Evolutionary conservation across 2,113 vertebrate genomes (phyloP), one percentile per base, ranked within the genome.

Genomic region (Capra hircus): DNA sequence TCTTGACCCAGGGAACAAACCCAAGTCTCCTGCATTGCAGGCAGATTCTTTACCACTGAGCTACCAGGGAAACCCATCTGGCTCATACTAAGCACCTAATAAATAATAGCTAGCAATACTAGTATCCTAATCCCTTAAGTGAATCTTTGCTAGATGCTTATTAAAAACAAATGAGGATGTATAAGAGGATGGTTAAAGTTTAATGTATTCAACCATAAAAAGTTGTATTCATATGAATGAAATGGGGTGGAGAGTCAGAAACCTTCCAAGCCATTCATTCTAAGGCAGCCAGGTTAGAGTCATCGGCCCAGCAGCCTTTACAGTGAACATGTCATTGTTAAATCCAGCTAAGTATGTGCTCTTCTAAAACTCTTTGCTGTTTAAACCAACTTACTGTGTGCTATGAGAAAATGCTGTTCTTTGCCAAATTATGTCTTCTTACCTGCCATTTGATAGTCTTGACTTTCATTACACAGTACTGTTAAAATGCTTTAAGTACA

Each of bases 81-180:
- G 27, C 33, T 93, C 50, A 84, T 59, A 55, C 9, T 88, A 30
- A 62, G 60, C 60, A 62, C 60, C 30, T 62, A 33, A 62, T 33
- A 93, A 60, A 81, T 82, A 88, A 36, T 43, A 91, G 62, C 23
- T 40, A 88, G 7, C 48, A 88, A 30, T 94, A 59, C 27, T 64
- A 17, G 43, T 96, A 36, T 67, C 7, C 36, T 94, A 86, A 78
- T 86, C 53, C n/a, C 45, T 92, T 97, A 87, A 94, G 88, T 90
- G 27, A 92, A 83, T 80, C n/a, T 96, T 3, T 88, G 15, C 78
- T 82, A 13, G 30, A 89, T 40, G 78, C 55, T 67, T 77, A 83
- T 15, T 93, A 28, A 93, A 93, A 92, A 89, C 5, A 30, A 12
- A 17, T 17, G 45, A 81, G 7, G 21, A 91, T 57, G 28, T 77